These are phyloP conservation scores for Philonicus albiceps DNA, from an alignment of 2,888 invertebrate species.

Conservation along the genomic window DNA sequence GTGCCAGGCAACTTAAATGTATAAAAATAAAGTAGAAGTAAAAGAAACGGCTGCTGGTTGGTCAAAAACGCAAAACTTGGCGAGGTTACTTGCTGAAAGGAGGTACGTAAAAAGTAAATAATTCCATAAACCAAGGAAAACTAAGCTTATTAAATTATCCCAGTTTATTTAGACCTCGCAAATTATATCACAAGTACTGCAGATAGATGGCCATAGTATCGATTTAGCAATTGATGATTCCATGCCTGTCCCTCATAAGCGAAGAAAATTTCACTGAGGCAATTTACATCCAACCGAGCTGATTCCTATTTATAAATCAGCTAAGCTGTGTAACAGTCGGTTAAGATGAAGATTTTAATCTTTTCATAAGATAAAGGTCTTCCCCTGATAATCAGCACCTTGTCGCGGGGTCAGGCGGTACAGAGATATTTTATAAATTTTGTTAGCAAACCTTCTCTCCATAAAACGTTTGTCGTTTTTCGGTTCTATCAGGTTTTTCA, in stretches of 20 bases:
- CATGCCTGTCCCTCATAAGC: neutral
- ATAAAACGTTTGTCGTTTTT: neutral
- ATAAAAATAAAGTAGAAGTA: neutral
- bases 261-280: neutral
- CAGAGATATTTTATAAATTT: neutral
- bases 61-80: neutral
- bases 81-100: neutral
- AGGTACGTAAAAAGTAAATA: neutral
- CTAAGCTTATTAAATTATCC: neutral
- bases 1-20: neutral
- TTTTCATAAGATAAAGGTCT: neutral
- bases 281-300: neutral
- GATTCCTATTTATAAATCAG: neutral
- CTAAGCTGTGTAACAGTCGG: neutral
- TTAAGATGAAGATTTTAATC: neutral
- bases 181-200: neutral
- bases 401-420: neutral
- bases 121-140: neutral
- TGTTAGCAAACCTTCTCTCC: neutral
- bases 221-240: neutral
- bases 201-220: neutral
- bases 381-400: neutral
- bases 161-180: neutral
- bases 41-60: neutral
- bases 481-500: neutral